Base-by-base conservation (phyloP, 2,113 vertebrate genomes). In the Protobothrops flavoviridis region DNA sequence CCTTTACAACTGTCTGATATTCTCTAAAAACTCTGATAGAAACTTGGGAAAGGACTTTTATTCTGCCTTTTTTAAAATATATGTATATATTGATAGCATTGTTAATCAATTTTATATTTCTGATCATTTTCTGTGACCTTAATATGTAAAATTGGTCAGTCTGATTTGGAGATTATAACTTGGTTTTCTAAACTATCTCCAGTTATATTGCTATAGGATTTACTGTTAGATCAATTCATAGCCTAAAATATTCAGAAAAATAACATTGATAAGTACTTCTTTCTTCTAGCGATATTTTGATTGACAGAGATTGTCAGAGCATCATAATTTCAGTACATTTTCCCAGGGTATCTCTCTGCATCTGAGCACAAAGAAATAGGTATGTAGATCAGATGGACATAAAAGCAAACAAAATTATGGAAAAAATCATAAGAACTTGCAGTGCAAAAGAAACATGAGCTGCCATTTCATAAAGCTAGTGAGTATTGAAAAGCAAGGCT, bases 201-300 rank as follows among this genome's bases (percentile, higher is more conserved):
- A 45, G 13, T 87, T 87, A 24, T 50, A 50, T 50, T 87, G 9
- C 24, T 95, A 94, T n/a, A 91, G 20, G 94, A 85, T 29, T 94
- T 88, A 94, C 94, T 94, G 95, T 95, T 96, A 96, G 95, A 95
- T 96, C 95, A 96, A 94, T 95, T 95, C 96, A 92, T 39, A 91
- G 33, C 59, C 57, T 74, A 59, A 91, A 55, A 15, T 74, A 10
- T 74, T 45, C 50, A 55, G n/a, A 64, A 89, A 26, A 93, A 94
- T 94, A 94, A 91, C 93, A 94, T 95, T 94, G 13, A 94, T 96
- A 55, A 55, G 26, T 3, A 15, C 29, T 88, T 92, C 23, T 52
- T 53, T 55, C 59, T 92, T 88, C 88, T 20, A 88, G 85, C 52
- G 45, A 52, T 52, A 59, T 21, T 55, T 88, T 29, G 12, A 29